Evolutionary conservation across 2,797 vertebrate species (phyloP).

Genomic region (Sorex maritimensis): DNA sequence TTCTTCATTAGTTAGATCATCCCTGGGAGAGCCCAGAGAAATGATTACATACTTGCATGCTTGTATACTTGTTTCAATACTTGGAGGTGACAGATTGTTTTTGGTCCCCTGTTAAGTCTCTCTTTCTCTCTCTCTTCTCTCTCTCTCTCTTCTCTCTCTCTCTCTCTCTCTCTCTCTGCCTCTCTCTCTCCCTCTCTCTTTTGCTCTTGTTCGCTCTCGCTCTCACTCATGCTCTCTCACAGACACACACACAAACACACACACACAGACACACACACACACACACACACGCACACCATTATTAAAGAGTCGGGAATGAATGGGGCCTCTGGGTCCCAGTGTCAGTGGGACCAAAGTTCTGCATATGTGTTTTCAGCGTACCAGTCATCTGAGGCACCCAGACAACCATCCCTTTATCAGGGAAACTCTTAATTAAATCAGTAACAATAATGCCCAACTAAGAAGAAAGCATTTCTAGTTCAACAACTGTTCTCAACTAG

Average conservation of each 20-base stretch:
- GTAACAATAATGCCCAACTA: neutral
- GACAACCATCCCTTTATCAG: neutral
- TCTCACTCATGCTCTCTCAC: too few species aligned
- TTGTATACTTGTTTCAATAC: too few species aligned
- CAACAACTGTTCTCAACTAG: neutral
- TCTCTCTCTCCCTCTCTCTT: too few species aligned
- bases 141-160: too few species aligned
- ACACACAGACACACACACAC: neutral
- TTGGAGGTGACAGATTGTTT: too few species aligned
- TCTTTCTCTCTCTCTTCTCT: too few species aligned
- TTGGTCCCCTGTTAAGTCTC: too few species aligned
- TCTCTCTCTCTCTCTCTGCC: too few species aligned
- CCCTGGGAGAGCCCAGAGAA: too few species aligned
- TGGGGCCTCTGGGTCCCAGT: neutral
- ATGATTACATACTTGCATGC: too few species aligned
- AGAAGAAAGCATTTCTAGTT: constrained; percentile 4
- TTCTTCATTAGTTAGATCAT: too few species aligned
- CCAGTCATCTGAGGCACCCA: neutral
- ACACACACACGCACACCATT: neutral
- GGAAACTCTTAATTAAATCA: neutral
- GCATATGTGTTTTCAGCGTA: neutral
- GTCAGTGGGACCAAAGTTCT: neutral
- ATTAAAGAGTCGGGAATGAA: neutral
- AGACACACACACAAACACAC: neutral
- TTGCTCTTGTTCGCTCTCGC: too few species aligned